Conservation (phyloP, 1,140 invertebrate genomes). For the Lucilia cuprina region DNA sequence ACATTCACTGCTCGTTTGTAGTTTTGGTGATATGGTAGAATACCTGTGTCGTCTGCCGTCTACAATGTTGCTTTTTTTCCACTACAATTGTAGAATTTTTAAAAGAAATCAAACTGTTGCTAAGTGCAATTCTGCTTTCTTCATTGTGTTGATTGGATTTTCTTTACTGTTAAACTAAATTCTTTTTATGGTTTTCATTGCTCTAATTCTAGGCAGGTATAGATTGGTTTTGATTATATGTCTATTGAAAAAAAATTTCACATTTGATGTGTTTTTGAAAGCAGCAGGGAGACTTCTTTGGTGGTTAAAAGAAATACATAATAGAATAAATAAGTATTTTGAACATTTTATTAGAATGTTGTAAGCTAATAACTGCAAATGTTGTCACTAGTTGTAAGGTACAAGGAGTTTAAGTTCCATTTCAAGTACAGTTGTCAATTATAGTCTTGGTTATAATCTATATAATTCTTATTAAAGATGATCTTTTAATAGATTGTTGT, state of each 20-base stretch:
- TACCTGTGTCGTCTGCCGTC: neutral
- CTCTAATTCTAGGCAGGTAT: neutral
- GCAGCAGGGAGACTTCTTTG: too few relatives aligned
- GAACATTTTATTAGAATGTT: too few relatives aligned
- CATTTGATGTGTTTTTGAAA: neutral
- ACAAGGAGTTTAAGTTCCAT: too few relatives aligned
- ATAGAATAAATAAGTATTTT: too few relatives aligned
- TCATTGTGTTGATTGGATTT: neutral
- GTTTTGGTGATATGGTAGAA: neutral
- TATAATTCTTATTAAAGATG: too few relatives aligned
- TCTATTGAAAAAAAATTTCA: neutral
- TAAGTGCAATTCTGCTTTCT: neutral
- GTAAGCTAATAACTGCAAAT: too few relatives aligned
- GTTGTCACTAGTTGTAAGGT: too few relatives aligned
- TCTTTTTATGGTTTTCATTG: neutral
- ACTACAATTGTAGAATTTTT: neutral
- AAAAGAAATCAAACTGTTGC: neutral
- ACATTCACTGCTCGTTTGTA: neutral
- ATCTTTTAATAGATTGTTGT: too few relatives aligned
- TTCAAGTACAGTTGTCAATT: too few relatives aligned
- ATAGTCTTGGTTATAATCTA: too few relatives aligned
- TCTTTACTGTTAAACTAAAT: neutral
- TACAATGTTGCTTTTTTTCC: neutral
- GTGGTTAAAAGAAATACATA: neutral
- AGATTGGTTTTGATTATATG: neutral